phyloP scores from a whole-genome alignment of 2,797 vertebrate genomes.

The Threskiornis aethiopicus region DNA sequence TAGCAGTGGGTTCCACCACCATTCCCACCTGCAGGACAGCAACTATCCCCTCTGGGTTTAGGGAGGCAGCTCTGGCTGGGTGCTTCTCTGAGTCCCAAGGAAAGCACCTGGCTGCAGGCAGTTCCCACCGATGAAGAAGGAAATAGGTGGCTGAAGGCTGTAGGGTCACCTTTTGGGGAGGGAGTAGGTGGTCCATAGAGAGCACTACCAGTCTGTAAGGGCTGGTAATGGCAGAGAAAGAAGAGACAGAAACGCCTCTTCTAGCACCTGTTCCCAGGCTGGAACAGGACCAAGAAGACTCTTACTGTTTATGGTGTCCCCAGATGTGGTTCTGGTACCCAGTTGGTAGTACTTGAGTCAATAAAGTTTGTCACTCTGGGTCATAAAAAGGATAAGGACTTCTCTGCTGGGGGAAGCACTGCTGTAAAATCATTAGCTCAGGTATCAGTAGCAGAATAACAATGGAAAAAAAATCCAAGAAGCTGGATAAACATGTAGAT shows the following conservation, averaged over 20 bases:
- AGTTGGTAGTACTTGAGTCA: not conserved
- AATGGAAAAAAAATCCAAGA: not conserved
- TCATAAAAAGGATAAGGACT: conserved; percentile 18
- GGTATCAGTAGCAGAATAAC: not conserved
- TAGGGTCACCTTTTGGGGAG: not conserved
- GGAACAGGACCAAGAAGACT: not conserved
- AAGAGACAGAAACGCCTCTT: not conserved
- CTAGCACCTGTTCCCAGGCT: not conserved
- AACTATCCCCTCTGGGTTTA: not conserved
- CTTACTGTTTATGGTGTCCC: not conserved
- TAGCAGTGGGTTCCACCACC: not conserved
- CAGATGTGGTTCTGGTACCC: not conserved
- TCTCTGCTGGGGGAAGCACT: not conserved
- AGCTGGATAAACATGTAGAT: not conserved
- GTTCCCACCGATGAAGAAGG: not conserved
- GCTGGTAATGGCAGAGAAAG: not conserved
- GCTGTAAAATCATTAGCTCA: conserved; percentile 2
- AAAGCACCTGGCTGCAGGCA: not conserved
- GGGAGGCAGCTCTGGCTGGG: not conserved
- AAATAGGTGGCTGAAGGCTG: not conserved
- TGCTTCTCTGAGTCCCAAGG: not conserved
- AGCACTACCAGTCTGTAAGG: not conserved
- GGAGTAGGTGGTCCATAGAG: not conserved
- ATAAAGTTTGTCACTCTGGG: not conserved
- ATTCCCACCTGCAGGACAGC: not conserved